Conservation (phyloP, 2,797 vertebrate species). For the Staurois parvus region DNA sequence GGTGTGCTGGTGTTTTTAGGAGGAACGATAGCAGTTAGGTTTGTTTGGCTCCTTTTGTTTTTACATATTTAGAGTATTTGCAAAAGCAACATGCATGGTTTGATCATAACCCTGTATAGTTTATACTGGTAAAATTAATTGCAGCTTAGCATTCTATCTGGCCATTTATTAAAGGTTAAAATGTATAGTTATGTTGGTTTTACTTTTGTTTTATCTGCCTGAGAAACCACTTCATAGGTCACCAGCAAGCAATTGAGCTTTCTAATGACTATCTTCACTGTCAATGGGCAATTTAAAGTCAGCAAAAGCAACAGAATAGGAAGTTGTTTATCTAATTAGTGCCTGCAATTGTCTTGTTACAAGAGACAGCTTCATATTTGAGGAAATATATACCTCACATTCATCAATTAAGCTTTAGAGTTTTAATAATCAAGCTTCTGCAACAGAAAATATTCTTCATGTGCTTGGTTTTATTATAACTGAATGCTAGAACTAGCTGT, state of each 20-base stretch:
- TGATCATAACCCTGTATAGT: neutral
- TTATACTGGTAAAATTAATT: neutral
- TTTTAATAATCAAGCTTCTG: neutral
- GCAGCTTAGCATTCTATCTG: neutral
- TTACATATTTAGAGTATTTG: neutral
- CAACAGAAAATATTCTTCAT: neutral
- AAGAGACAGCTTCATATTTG: neutral
- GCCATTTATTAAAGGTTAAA: neutral
- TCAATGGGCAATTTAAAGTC: slow-evolving; percentile 1
- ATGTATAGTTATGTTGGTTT: neutral
- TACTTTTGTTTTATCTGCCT: neutral
- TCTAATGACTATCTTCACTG: neutral
- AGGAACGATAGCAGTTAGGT: too few relatives aligned
- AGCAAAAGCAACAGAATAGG: neutral
- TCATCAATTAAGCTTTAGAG: neutral
- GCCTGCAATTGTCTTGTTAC: neutral
- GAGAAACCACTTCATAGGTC: neutral
- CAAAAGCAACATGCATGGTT: neutral
- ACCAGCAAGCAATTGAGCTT: neutral
- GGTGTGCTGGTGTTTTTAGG: too few relatives aligned
- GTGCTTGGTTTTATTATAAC: neutral
- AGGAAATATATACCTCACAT: neutral
- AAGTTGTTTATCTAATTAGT: slow-evolving; percentile 5
- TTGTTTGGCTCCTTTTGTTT: too few relatives aligned
- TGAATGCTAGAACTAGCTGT: neutral